Conservation (phyloP, 2,113 vertebrate genomes). For the Ptyas mucosa region DNA sequence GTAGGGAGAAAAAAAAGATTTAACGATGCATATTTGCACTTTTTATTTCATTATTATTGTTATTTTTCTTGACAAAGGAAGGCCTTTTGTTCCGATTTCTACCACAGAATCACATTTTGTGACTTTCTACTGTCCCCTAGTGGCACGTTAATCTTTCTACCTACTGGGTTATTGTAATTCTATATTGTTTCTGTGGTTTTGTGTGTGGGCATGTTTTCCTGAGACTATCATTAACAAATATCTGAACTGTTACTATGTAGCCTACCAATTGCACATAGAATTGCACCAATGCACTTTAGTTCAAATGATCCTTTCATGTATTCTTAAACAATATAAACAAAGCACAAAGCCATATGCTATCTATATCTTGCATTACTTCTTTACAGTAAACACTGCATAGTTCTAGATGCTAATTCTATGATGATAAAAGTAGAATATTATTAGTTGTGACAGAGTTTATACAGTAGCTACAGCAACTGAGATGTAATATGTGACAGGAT, state of each 20-base stretch:
- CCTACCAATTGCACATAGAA: constrained; percentile 71
- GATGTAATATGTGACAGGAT: constrained; percentile 83
- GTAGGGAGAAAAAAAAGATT: constrained; percentile 62
- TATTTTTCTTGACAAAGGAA: constrained; percentile 79
- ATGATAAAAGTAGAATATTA: constrained; percentile 82
- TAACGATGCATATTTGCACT: constrained; percentile 60
- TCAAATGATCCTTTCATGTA: constrained; percentile 76
- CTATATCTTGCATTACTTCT: constrained; percentile 78
- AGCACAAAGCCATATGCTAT: constrained; percentile 80
- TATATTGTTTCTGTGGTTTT: constrained; percentile 61
- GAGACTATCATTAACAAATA: constrained; percentile 87
- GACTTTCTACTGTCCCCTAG: constrained; percentile 99
- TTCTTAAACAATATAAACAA: constrained; percentile 79
- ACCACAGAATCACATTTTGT: constrained; percentile 77
- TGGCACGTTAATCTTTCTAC: constrained; percentile 78
- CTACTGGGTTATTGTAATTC: constrained; percentile 64
- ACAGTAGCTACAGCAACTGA: constrained; percentile 78
- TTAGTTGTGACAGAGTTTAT: constrained; percentile 81
- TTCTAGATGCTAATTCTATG: constrained; percentile 82
- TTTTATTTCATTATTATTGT: constrained; percentile 4
- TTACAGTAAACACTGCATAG: constrained; percentile 84
- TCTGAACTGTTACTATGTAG: constrained; percentile 85
- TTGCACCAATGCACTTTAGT: constrained; percentile 76
- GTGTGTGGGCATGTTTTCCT: constrained; percentile 51
- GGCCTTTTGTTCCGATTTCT: constrained; percentile 93